phyloP scores from a whole-genome alignment of 2,113 vertebrate genomes.

The Corythaeola cristata region DNA sequence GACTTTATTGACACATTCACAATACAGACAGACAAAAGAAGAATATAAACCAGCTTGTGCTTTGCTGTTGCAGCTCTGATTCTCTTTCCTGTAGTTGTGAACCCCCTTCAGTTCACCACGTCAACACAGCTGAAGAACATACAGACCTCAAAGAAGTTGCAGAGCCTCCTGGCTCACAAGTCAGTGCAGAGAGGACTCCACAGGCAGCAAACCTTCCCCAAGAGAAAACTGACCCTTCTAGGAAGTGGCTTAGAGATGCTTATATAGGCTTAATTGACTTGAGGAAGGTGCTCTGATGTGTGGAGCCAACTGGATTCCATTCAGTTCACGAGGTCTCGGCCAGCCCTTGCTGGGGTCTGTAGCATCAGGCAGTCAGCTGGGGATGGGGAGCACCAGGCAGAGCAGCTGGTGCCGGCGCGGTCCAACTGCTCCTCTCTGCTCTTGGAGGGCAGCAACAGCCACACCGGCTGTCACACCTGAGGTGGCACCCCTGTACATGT shows the following conservation, averaged over 20 bases:
- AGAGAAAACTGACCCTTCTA: accelerated
- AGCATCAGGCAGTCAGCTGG: not conserved
- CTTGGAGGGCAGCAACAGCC: not conserved
- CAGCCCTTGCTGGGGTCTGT: not conserved
- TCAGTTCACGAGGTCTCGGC: not conserved
- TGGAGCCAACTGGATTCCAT: not conserved
- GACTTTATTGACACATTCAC: not conserved
- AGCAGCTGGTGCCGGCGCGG: accelerated
- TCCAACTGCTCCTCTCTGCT: not conserved
- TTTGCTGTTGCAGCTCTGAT: not conserved
- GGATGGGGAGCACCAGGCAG: not conserved
- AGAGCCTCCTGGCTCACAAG: accelerated
- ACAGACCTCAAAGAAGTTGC: accelerated
- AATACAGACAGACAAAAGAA: too few species aligned
- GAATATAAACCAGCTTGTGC: accelerated
- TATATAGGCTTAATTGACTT: not conserved
- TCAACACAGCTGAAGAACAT: accelerated
- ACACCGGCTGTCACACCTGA: accelerated
- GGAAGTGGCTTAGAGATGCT: not conserved
- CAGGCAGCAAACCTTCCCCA: accelerated
- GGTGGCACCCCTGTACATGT: accelerated
- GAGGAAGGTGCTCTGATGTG: not conserved
- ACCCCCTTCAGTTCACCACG: accelerated
- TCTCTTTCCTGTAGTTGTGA: accelerated
- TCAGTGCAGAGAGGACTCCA: accelerated